Evolutionary conservation across 2,797 vertebrate genomes (phyloP).

Genomic region (Sphaeramia orbicularis): DNA sequence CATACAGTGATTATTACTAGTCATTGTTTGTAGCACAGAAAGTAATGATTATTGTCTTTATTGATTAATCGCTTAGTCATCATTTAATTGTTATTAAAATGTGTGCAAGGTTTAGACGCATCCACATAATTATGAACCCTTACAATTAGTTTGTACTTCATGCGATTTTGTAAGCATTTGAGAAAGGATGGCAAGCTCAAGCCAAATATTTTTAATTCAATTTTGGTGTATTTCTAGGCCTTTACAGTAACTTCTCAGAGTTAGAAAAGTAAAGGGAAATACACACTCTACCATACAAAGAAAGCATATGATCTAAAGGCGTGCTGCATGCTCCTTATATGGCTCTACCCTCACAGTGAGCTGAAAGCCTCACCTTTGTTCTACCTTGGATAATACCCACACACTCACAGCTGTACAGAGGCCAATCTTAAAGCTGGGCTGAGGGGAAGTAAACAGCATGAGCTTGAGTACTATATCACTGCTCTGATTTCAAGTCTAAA

Average conservation of each 20-base stretch:
- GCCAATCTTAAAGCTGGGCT: slow-evolving; percentile 40
- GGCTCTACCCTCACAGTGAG: not conserved
- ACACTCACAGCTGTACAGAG: not conserved
- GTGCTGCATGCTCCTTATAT: not conserved
- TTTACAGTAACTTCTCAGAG: not conserved
- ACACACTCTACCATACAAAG: not conserved
- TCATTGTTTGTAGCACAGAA: too few relatives aligned
- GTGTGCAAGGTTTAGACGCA: too few relatives aligned
- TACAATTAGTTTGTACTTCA: not conserved
- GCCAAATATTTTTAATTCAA: too few relatives aligned
- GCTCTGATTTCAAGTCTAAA: slow-evolving; percentile 41
- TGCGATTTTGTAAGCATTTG: not conserved
- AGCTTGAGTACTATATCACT: slow-evolving; percentile 4
- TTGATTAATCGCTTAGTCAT: too few relatives aligned
- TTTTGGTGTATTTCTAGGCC: too few relatives aligned
- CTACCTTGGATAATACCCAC: slow-evolving; percentile 1
- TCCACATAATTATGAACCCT: too few relatives aligned
- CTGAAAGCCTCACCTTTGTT: slow-evolving; percentile 24
- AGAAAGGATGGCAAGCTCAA: too few relatives aligned
- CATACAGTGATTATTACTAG: too few relatives aligned
- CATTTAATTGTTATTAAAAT: too few relatives aligned
- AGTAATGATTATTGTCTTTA: too few relatives aligned
- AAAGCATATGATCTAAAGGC: not conserved
- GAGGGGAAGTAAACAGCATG: slow-evolving; percentile 21
- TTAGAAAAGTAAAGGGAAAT: not conserved